Evolutionary conservation across 2,888 invertebrate genomes (phyloP).

Genomic region (Caenorhabditis imperialis): DNA sequence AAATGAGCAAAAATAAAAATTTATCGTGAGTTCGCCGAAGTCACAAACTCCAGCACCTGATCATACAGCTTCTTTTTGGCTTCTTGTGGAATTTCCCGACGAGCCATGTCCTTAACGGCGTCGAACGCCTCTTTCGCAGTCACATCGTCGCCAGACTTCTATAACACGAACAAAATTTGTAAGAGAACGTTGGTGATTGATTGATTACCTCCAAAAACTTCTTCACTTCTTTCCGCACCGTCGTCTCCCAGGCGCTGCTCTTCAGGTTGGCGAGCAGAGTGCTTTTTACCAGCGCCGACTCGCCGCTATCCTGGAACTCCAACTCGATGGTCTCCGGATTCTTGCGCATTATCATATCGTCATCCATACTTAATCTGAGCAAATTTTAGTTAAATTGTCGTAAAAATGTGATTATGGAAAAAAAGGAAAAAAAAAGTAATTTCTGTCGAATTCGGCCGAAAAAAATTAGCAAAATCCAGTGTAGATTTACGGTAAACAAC

Average conservation of each 20-base stretch:
- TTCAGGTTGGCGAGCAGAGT: conserved; percentile 33
- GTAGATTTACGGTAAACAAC: conserved; percentile 38
- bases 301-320: conserved; percentile 48
- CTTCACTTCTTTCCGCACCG: conserved; percentile 47
- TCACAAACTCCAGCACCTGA: conserved; percentile 48
- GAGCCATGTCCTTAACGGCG: conserved; percentile 48
- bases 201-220: conserved; percentile 38
- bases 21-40: conserved; percentile 28
- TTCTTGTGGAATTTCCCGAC: conserved; percentile 45
- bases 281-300: conserved; percentile 46
- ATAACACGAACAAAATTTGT: conserved; percentile 6
- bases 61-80: conserved; percentile 55
- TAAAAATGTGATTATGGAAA: background rate
- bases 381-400: too few species aligned
- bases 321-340: conserved; percentile 49
- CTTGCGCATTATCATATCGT: conserved; percentile 47
- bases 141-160: conserved; percentile 48
- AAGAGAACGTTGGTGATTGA: background rate
- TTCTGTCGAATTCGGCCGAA: too few species aligned
- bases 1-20: too few species aligned
- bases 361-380: conserved; percentile 23
- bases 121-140: conserved; percentile 47
- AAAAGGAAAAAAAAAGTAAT: conserved; percentile 5
- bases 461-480: conserved; percentile 1
- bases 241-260: conserved; percentile 43